Percentiles rank a stretch among this genome's conserved stretches.
These are phyloP conservation scores for Laupala kohalensis DNA, from an alignment of 1,140 invertebrate species.

Conservation along the genomic window DNA sequence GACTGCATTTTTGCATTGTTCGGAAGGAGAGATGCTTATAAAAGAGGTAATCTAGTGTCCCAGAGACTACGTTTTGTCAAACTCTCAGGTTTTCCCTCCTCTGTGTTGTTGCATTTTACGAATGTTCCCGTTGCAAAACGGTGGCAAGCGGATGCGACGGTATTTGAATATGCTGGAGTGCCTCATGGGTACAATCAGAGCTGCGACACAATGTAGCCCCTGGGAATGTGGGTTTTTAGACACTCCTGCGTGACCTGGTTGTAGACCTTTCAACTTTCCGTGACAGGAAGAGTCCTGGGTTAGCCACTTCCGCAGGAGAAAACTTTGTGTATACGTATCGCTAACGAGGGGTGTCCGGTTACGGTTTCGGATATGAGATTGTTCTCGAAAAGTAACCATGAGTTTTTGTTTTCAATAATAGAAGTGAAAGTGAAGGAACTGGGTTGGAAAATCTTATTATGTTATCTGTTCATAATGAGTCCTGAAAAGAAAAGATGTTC, in stretches of 20 bases:
- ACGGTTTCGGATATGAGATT: too few species aligned
- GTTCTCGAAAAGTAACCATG: too few species aligned
- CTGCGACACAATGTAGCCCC: background rate
- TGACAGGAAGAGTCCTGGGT: background rate
- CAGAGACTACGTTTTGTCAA: background rate
- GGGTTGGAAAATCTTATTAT: too few species aligned
- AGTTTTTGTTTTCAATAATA: too few species aligned
- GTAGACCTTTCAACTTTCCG: background rate
- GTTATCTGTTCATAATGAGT: too few species aligned
- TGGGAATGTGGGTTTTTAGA: background rate
- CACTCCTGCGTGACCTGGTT: background rate
- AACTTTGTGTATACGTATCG: background rate
- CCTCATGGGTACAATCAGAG: background rate
- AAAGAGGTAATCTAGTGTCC: background rate
- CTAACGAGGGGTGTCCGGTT: too few species aligned
- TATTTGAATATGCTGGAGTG: background rate
- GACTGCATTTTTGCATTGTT: background rate
- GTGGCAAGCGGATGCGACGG: background rate
- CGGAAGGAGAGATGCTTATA: background rate
- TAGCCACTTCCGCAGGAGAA: background rate
- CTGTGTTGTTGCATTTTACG: background rate
- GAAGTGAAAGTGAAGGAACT: too few species aligned
- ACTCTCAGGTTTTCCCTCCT: background rate
- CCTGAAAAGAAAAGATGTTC: too few species aligned
- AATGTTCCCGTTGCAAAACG: background rate